These are phyloP conservation scores for Paracanthobrama guichenoti DNA, from an alignment of 2,113 vertebrate genomes.

Conservation along the genomic window DNA sequence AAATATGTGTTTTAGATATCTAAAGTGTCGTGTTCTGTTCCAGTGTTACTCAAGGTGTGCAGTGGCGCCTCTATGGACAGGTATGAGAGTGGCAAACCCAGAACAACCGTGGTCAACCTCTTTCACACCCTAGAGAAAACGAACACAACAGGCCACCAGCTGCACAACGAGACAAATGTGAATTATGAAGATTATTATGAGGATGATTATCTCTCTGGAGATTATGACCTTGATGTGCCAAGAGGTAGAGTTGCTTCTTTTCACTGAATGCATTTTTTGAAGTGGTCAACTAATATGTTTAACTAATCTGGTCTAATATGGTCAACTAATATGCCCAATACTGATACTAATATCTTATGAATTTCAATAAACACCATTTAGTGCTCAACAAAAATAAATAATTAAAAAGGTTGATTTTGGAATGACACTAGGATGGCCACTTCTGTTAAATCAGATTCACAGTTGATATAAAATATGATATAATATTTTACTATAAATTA, in stretches of 20 bases:
- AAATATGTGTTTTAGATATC: background rate
- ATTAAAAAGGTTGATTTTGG: background rate
- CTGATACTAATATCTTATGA: background rate
- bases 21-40: conserved; percentile 7
- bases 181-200: conserved; percentile 26
- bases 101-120: conserved; percentile 21
- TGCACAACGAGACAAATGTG: background rate
- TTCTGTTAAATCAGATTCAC: background rate
- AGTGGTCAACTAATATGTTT: background rate
- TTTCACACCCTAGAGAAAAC: background rate
- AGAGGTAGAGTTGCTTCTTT: conserved; percentile 42
- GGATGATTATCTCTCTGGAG: conserved; percentile 24
- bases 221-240: conserved; percentile 41
- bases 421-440: background rate
- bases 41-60: conserved; percentile 52
- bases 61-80: conserved; percentile 43
- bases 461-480: background rate
- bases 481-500: background rate
- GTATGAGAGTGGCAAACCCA: conserved; percentile 37
- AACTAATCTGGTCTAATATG: too few species aligned
- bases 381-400: background rate
- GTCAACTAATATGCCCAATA: background rate
- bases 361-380: background rate
- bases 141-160: background rate
- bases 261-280: background rate